Evolutionary conservation across 2,797 vertebrate species (phyloP), one percentile per base, ranked within the genome.

Genomic region (Cercopithecus diana): DNA sequence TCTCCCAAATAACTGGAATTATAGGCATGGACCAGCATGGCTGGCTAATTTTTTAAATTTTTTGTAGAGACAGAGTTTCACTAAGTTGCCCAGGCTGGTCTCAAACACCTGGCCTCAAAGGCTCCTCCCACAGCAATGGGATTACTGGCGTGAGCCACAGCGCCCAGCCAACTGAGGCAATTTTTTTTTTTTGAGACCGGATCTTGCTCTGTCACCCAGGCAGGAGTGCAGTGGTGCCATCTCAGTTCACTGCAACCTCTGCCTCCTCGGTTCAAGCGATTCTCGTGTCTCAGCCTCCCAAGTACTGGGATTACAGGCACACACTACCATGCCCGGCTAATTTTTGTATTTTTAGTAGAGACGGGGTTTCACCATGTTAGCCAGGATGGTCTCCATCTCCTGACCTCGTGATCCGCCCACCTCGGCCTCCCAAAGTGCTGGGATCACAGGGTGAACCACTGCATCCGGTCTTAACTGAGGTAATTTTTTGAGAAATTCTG

Each of bases 391-490:
- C 52, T 55, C 52, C 2, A 55, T 55, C 52, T 55, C 52, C 52
- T 55, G 19, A 55, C 20, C 20, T 55, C 7, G 20, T 55, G 52
- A 55, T 55, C 19, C 20, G 7, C 52, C 52, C 20, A 8, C 52
- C 52, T 22, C 2, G 8, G 2, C 33, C 64, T n/a, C 64, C 33
- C 15, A n/a, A 17, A 67, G 64, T 17, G 28, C 64, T n/a, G 64
- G 64, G 64, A 67, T n/a, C 17, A 67, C 64, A n/a, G 64, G 64
- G 17, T 67, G 64, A 67, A 17, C 64, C 64, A 67, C 15, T 8
- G 15, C 3, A 2, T 15, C 33, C 1, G 8, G 33, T 33, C 64
- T 55, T 17, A 26, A 17, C 52, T 0, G 57, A 55, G 14, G 11
- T 28, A 5, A 45, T 64, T 22, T 85, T 73, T 80, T 82, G 41